Base-by-base conservation (phyloP, 2,888 invertebrate genomes). In the Petrolisthes manimaculis region DNA sequence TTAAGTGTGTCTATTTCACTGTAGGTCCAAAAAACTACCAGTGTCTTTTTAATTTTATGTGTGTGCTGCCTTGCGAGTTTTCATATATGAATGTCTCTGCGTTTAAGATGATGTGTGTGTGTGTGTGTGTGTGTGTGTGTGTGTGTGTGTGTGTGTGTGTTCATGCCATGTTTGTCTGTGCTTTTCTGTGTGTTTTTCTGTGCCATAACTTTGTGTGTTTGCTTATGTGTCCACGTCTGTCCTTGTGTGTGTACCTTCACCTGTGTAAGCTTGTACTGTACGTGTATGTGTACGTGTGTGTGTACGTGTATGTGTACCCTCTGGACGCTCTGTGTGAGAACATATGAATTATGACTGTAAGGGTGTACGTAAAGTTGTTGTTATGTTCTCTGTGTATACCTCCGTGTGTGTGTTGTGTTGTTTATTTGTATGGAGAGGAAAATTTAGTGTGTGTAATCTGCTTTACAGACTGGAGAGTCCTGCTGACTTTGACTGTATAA, bases 61-160 rank as follows among this genome's bases (percentile, higher is more conserved):
- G 67, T 67, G 67, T 67, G 67, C 14, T 9, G 9, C 12, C 14
- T 9, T 67, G 67, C 14, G 67, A 12, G 67, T 67, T 21, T 55
- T 21, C 56, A 56, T 81, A 61, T 80, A 53, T 80, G 55, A 55
- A 55, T 56, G 67, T 61, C 53, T 81, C 53, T 81, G n/a, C 24
- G 24, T n/a, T 24, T 69, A 56, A 51, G 9, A n/a, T n/a, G n/a
- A 24, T 67, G 51, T 75, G 61, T 83, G 81, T 61, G 37, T 82
- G 67, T 61, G 61, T 61, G 69, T 61, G 81, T 82, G 81, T 82
- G 61, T 69, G 81, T 61, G 51, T 51, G 69, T 83, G 71, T 71
- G 71, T 71, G 67, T 71, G 51, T 82, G 82, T 82, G 24, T 37
- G 53, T 82, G 53, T 69, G 82, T 82, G 69, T 51, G 80, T 80